Conservation (phyloP, 1,140 invertebrate species). For the Druon quercuslanigerum region DNA sequence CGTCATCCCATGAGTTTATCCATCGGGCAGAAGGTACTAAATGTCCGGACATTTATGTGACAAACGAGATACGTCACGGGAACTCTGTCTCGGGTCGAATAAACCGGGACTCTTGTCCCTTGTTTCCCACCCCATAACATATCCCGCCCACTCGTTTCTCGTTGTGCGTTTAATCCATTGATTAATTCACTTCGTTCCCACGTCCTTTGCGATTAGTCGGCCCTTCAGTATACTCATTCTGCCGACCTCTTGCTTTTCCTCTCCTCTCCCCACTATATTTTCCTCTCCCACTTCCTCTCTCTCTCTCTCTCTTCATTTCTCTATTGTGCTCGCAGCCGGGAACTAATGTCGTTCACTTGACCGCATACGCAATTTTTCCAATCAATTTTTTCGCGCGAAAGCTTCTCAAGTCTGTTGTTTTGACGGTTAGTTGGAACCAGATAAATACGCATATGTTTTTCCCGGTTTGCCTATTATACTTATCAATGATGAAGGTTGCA, state of each 20-base stretch:
- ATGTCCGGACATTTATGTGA: slow-evolving; percentile 73
- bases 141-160: slow-evolving; percentile 36
- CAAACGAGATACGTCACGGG: slow-evolving; percentile 73
- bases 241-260: slow-evolving; percentile 7
- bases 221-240: slow-evolving; percentile 50
- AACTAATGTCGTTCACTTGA: slow-evolving; percentile 66
- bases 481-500: background rate
- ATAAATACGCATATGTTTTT: background rate
- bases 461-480: background rate
- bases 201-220: slow-evolving; percentile 73
- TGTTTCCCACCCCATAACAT: slow-evolving; percentile 37
- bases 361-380: slow-evolving; percentile 49
- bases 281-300: slow-evolving; percentile 2
- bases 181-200: slow-evolving; percentile 74
- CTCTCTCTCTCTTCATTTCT: slow-evolving; percentile 42
- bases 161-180: slow-evolving; percentile 73
- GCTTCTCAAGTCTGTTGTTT: slow-evolving; percentile 43
- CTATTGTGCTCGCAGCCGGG: slow-evolving; percentile 57
- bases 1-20: slow-evolving; percentile 51
- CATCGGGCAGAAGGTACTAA: slow-evolving; percentile 60
- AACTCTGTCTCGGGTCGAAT: slow-evolving; percentile 48
- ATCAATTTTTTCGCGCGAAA: slow-evolving; percentile 63
- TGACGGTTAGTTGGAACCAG: background rate
- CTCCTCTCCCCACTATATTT: too few relatives aligned
- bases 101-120: slow-evolving; percentile 41